phyloP scores from a whole-genome alignment of 1,140 invertebrate species.

The Solen grandis region DNA sequence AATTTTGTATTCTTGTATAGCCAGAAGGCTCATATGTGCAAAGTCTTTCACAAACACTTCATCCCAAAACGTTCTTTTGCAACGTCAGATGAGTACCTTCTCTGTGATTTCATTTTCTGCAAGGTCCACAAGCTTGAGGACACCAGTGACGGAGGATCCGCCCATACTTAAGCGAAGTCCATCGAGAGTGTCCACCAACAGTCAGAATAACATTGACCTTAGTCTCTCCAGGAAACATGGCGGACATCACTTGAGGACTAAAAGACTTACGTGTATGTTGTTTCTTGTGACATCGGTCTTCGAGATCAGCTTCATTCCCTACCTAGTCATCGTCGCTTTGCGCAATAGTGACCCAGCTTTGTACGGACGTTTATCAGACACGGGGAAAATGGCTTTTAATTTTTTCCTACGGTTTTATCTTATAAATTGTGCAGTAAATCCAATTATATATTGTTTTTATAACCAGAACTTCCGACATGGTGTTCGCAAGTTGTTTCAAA shows the following conservation, averaged over 20 bases:
- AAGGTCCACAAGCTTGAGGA: background rate
- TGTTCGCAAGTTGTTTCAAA: slow-evolving; percentile 25
- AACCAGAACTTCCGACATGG: slow-evolving; percentile 53
- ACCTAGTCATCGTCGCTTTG: slow-evolving; percentile 40
- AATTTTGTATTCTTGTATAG: slow-evolving; percentile 42
- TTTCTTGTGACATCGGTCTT: slow-evolving; percentile 51
- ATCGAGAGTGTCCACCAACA: background rate
- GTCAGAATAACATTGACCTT: slow-evolving; percentile 39
- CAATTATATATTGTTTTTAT: slow-evolving; percentile 52
- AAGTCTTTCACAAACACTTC: background rate
- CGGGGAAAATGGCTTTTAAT: slow-evolving; percentile 29
- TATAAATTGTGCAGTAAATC: slow-evolving; percentile 52
- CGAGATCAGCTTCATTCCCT: slow-evolving; percentile 53
- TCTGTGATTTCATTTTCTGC: slow-evolving; percentile 27
- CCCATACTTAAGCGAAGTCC: background rate
- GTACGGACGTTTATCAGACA: slow-evolving; percentile 6
- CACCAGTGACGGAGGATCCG: background rate
- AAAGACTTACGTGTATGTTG: slow-evolving; percentile 51
- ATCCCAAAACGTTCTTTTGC: slow-evolving; percentile 7
- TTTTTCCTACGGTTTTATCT: slow-evolving; percentile 48
- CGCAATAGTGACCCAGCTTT: slow-evolving; percentile 22
- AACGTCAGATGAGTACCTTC: slow-evolving; percentile 40
- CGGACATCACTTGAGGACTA: slow-evolving; percentile 37
- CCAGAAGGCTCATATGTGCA: slow-evolving; percentile 18
- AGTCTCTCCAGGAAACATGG: slow-evolving; percentile 38